These are phyloP conservation scores for Hippocampus barbouri DNA, from an alignment of 2,113 vertebrate genomes.

Conservation along the genomic window DNA sequence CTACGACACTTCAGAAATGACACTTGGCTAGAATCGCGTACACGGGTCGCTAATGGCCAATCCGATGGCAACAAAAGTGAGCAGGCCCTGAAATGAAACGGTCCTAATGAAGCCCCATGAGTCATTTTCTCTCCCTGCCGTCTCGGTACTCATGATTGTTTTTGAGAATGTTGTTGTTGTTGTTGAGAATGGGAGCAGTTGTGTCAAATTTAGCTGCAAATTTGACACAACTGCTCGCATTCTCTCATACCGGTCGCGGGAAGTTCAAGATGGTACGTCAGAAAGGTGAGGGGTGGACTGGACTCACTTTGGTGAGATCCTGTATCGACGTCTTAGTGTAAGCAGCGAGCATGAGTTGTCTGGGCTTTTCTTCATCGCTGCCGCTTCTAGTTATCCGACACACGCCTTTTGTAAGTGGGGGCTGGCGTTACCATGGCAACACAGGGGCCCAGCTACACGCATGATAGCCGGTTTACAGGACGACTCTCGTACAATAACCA, in stretches of 20 bases:
- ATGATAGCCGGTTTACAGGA: slow-evolving; percentile 1
- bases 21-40: background rate
- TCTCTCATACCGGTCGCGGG: background rate
- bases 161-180: too few relatives aligned
- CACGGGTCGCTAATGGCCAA: too few relatives aligned
- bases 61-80: background rate
- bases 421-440: slow-evolving; percentile 31
- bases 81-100: background rate
- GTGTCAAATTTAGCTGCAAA: too few relatives aligned
- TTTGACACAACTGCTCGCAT: too few relatives aligned
- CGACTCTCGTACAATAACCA: slow-evolving; percentile 13
- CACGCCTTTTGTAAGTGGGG: slow-evolving; percentile 14
- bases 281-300: background rate
- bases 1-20: background rate
- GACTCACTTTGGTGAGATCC: background rate
- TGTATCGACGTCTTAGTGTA: slow-evolving; percentile 6
- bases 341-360: slow-evolving; percentile 32
- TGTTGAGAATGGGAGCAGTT: background rate
- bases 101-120: background rate
- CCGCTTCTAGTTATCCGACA: slow-evolving; percentile 31
- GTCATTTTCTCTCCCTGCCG: background rate
- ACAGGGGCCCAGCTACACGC: slow-evolving; percentile 6
- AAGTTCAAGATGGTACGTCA: background rate
- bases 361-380: slow-evolving; percentile 15
- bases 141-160: background rate